phyloP scores from a whole-genome alignment of 2,888 invertebrate species.

The Proisotoma minuta region DNA sequence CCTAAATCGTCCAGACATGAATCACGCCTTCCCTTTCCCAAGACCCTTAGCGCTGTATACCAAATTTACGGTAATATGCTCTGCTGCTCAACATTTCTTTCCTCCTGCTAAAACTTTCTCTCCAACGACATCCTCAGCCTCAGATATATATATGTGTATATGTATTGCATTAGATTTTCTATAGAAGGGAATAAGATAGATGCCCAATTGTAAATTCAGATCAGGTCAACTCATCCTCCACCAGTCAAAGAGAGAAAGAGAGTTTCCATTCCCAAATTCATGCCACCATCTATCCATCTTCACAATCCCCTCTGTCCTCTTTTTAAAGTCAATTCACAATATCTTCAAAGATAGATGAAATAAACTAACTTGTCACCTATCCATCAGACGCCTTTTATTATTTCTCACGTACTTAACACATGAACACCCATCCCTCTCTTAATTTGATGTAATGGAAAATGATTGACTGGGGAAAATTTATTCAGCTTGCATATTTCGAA shows the following conservation, averaged over 20 bases:
- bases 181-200: too few species aligned
- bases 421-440: neutral
- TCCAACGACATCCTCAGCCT: too few species aligned
- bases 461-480: neutral
- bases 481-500: too few species aligned
- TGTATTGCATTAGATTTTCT: too few species aligned
- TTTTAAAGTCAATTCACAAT: neutral
- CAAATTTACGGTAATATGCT: too few species aligned
- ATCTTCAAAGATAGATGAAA: neutral
- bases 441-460: constrained; percentile 1
- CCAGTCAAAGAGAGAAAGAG: constrained; percentile 15
- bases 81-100: too few species aligned
- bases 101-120: too few species aligned
- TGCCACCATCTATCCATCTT: neutral
- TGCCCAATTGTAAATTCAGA: constrained; percentile 44
- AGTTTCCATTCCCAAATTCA: constrained; percentile 7
- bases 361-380: neutral
- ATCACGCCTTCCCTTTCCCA: too few species aligned
- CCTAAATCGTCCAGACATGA: too few species aligned
- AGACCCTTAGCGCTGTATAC: too few species aligned
- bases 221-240: constrained; percentile 40
- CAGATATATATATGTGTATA: too few species aligned
- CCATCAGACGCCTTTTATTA: neutral
- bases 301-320: neutral
- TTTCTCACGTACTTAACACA: neutral